A percentile compares a stretch with the other conserved stretches of the same genome.
These are phyloP conservation scores for Apodemus speciosus DNA, from an alignment of 2,113 vertebrate genomes.

Conservation along the genomic window DNA sequence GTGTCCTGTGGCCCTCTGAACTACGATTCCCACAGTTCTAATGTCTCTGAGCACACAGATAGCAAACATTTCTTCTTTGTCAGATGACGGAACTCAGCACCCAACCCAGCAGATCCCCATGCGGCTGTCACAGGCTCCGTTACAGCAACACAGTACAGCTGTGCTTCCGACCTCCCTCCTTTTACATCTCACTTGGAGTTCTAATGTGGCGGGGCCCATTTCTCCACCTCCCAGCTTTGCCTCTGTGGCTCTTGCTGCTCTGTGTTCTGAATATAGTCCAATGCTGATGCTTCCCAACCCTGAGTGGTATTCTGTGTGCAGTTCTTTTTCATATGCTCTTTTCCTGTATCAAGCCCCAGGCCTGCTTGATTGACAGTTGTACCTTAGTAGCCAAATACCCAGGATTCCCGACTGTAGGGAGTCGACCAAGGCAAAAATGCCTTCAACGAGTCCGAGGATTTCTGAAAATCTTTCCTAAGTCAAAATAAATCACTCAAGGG, in stretches of 20 bases:
- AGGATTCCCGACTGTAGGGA: fast-evolving
- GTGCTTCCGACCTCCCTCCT: background rate
- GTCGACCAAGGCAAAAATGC: background rate
- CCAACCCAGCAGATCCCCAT: too few species aligned
- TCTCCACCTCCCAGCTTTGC: background rate
- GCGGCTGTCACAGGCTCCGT: fast-evolving
- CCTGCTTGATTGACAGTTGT: background rate
- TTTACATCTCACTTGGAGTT: background rate
- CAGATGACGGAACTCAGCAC: fast-evolving
- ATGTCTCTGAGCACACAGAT: background rate
- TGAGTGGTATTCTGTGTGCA: fast-evolving
- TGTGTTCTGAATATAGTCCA: background rate
- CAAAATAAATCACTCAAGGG: slow-evolving; percentile 41
- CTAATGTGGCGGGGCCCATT: background rate
- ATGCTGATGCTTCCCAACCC: background rate
- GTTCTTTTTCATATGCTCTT: background rate
- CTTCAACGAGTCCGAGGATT: background rate
- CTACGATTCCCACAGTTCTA: background rate
- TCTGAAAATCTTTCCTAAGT: slow-evolving; percentile 45
- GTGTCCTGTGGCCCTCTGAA: background rate
- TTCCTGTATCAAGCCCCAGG: background rate
- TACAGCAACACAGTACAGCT: too few species aligned
- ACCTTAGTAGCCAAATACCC: background rate
- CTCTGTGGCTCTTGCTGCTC: background rate
- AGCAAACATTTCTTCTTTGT: fast-evolving